phyloP scores from a whole-genome alignment of 1,140 invertebrate species.

The Leptinotarsa undecemlineata region DNA sequence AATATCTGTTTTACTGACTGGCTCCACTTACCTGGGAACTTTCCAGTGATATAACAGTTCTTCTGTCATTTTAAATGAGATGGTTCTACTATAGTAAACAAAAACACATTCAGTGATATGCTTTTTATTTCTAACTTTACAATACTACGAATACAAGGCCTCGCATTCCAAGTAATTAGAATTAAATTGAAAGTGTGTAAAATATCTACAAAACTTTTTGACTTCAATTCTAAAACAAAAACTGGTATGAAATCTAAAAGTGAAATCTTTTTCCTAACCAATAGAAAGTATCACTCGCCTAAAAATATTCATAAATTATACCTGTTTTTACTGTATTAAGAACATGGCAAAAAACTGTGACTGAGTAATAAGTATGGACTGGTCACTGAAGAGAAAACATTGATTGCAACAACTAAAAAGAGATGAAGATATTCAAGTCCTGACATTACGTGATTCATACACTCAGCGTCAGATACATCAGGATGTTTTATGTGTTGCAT shows the following conservation, averaged over 20 bases:
- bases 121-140: slow-evolving; percentile 44
- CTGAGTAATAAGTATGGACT: too few species aligned
- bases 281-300: not conserved
- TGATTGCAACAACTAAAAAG: too few species aligned
- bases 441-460: too few species aligned
- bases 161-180: slow-evolving; percentile 46
- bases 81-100: not conserved
- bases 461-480: too few species aligned
- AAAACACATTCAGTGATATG: slow-evolving; percentile 43
- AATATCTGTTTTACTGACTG: too few species aligned
- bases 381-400: too few species aligned
- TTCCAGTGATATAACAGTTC: too few species aligned
- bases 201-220: not conserved
- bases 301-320: not conserved
- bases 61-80: not conserved
- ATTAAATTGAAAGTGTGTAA: slow-evolving; percentile 29
- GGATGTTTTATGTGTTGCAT: too few species aligned
- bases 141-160: slow-evolving; percentile 45
- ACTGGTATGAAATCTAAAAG: not conserved
- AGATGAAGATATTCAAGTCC: too few species aligned
- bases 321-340: too few species aligned
- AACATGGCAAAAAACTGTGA: too few species aligned
- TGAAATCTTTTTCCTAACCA: not conserved
- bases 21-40: too few species aligned
- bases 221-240: not conserved